These are phyloP conservation scores for Agriopis aurantiaria DNA, from an alignment of 2,888 invertebrate species.

Conservation along the genomic window DNA sequence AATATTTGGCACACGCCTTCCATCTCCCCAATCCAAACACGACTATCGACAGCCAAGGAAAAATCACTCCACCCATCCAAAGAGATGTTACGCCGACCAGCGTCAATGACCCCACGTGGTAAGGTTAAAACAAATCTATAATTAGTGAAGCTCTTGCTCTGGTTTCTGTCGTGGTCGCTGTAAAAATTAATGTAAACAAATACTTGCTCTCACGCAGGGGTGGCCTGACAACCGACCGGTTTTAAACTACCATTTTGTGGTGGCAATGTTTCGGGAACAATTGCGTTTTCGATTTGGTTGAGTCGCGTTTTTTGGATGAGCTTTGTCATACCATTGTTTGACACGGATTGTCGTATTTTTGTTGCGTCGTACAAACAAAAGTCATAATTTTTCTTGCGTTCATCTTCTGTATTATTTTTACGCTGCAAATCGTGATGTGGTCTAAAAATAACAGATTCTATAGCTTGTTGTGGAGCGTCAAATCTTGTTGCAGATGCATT, in stretches of 20 bases:
- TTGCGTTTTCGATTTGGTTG: slow-evolving; percentile 49
- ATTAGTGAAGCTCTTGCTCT: slow-evolving; percentile 79
- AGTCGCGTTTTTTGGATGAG: slow-evolving; percentile 52
- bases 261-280: slow-evolving; percentile 25
- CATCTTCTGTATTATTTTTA: background rate
- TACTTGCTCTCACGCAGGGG: slow-evolving; percentile 78
- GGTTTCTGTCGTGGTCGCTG: slow-evolving; percentile 84
- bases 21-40: slow-evolving; percentile 33
- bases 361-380: slow-evolving; percentile 3
- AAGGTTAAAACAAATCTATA: slow-evolving; percentile 77
- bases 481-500: slow-evolving; percentile 6
- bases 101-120: slow-evolving; percentile 82
- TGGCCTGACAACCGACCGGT: slow-evolving; percentile 63
- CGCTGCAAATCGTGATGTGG: background rate
- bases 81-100: slow-evolving; percentile 46
- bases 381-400: background rate
- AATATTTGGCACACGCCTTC: slow-evolving; percentile 30
- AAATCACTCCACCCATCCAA: slow-evolving; percentile 45
- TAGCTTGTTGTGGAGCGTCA: slow-evolving; percentile 20
- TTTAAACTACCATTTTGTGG: slow-evolving; percentile 51
- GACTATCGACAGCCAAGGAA: slow-evolving; percentile 42
- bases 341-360: slow-evolving; percentile 6
- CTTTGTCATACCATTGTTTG: slow-evolving; percentile 62
- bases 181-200: slow-evolving; percentile 85
- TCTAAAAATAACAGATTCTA: slow-evolving; percentile 8